These are phyloP conservation scores for Empis stercorea DNA, from an alignment of 2,888 invertebrate genomes.

Conservation along the genomic window DNA sequence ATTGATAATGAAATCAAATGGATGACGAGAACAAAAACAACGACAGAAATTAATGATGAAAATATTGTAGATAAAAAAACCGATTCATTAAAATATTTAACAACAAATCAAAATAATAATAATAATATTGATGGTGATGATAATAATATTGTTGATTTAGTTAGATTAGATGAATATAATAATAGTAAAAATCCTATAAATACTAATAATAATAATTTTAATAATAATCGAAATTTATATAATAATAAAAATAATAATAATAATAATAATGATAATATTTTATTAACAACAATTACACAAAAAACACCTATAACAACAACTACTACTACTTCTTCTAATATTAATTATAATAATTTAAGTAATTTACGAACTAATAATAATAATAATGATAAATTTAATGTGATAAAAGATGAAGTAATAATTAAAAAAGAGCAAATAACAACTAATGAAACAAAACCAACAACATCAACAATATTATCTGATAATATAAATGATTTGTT, in stretches of 20 bases:
- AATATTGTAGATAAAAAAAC: neutral
- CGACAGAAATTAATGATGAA: neutral
- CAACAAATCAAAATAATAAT: neutral
- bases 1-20: neutral
- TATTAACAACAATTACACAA: neutral
- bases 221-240: neutral
- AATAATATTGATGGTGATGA: no score
- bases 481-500: constrained; percentile 6
- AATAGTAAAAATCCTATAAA: constrained; percentile 8
- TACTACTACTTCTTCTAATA: neutral
- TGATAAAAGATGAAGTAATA: constrained; percentile 28
- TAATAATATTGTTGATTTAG: constrained; percentile 11
- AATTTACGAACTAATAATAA: constrained; percentile 18
- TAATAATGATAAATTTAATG: constrained; percentile 35
- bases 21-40: neutral
- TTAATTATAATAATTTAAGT: constrained; percentile 3
- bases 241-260: neutral
- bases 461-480: constrained; percentile 6
- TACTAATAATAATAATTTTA: neutral
- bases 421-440: constrained; percentile 30
- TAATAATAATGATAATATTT: neutral
- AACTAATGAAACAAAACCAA: constrained; percentile 11
- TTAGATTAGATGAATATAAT: constrained; percentile 6
- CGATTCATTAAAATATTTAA: constrained; percentile 2
- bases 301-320: neutral